These are phyloP conservation scores for Drosophila kokeensis DNA, from an alignment of 2,888 invertebrate genomes.

Conservation along the genomic window DNA sequence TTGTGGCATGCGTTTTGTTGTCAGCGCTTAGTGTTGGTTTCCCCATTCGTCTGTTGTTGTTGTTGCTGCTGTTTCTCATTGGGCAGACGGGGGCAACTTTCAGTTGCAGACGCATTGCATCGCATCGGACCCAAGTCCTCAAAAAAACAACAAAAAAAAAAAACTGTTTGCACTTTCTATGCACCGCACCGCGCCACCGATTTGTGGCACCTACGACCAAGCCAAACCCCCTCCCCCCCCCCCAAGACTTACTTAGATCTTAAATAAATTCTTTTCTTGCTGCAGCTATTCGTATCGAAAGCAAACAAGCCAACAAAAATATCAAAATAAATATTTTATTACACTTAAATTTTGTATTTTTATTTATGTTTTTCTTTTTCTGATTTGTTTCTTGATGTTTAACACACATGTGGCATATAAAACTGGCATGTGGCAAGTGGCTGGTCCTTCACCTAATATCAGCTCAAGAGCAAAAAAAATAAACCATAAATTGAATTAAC, in stretches of 20 bases:
- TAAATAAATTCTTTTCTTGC: neutral
- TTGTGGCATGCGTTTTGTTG: constrained; percentile 51
- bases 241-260: neutral
- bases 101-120: constrained; percentile 52
- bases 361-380: neutral
- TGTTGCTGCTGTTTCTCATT: constrained; percentile 11
- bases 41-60: constrained; percentile 58
- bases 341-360: neutral
- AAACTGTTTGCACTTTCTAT: constrained; percentile 74
- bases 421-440: too few relatives aligned
- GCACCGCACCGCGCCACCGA: constrained; percentile 37
- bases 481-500: neutral
- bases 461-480: neutral
- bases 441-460: neutral
- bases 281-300: neutral
- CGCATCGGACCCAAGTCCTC: constrained; percentile 60
- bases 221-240: neutral
- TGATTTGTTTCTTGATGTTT: neutral
- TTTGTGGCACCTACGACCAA: constrained; percentile 13
- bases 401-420: neutral
- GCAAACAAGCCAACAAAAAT: neutral
- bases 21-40: constrained; percentile 50
- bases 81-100: constrained; percentile 64
- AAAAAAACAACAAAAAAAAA: constrained; percentile 32
- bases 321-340: neutral